Conservation (phyloP, 2,797 vertebrate genomes). For the Rhinichthys osculus region DNA sequence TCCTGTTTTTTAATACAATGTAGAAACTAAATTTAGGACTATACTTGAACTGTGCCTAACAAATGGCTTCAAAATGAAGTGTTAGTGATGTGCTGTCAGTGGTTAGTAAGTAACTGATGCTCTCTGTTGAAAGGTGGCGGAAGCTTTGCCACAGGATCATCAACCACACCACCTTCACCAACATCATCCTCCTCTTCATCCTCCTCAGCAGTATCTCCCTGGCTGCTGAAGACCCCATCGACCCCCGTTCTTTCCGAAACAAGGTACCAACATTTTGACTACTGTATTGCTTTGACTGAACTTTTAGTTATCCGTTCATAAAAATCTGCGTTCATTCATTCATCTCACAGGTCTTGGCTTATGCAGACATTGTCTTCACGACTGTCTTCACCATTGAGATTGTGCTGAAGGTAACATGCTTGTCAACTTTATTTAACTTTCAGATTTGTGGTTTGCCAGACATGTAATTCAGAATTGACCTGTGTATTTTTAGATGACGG, state of each 20-base stretch:
- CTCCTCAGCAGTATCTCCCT: slow-evolving; percentile 95
- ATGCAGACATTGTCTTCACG: slow-evolving; percentile 95
- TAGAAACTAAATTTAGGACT: neutral
- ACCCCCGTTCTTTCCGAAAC: slow-evolving; percentile 90
- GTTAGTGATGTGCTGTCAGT: neutral
- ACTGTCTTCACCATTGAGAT: slow-evolving; percentile 97
- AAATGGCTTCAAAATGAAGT: neutral
- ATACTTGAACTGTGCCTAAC: neutral
- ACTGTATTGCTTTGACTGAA: neutral
- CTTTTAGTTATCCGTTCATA: neutral
- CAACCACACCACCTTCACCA: slow-evolving; percentile 97
- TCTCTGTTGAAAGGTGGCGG: slow-evolving; percentile 81
- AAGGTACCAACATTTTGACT: slow-evolving; percentile 76
- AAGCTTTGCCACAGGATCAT: slow-evolving; percentile 94
- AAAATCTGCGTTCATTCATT: neutral
- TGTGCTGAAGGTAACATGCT: slow-evolving; percentile 87
- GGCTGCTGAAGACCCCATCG: slow-evolving; percentile 96
- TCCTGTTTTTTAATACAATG: neutral
- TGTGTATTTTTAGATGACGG: slow-evolving; percentile 86
- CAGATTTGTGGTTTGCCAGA: slow-evolving; percentile 3
- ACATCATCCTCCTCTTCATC: slow-evolving; percentile 98
- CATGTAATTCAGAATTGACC: slow-evolving; percentile 3
- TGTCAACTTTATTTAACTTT: neutral
- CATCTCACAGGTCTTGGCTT: slow-evolving; percentile 85
- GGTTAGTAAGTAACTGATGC: neutral